Evolutionary conservation across 2,888 invertebrate genomes (phyloP), one percentile per base, ranked within the genome.

Genomic region (Cynaeus angustus): DNA sequence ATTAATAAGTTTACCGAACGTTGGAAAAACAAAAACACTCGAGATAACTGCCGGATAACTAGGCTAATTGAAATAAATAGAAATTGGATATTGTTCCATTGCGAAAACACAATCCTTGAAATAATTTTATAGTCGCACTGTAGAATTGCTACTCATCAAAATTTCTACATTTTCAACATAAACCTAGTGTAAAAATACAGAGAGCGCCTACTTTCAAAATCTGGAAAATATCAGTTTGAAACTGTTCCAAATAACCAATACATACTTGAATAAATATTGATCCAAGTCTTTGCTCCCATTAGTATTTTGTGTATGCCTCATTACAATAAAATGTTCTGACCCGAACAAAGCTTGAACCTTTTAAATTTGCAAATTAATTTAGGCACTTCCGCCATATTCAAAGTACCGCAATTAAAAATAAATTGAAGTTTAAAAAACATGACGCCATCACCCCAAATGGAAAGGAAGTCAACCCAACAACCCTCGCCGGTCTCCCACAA

Each of bases 201-300:
- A n/a, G n/a, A n/a, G n/a, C n/a, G n/a, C n/a, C n/a, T n/a, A n/a
- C n/a, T 26, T 21, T 8, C 7, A 52, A 52, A 52, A 52, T 33
- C 30, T 52, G 30, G 26, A 28, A 33, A 52, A 33, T 12, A 52
- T 30, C 30, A 14, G 9, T 55, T 55, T 53, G 53, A 53, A 53
- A 12, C 33, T 53, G 10, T n/a, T 21, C 53, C 53, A 53, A 53
- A 14, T 55, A 38, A 37, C 13, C 13, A 21, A 33, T 14, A 13
- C 37, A 52, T n/a, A 13, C n/a, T 16, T 16, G 33, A 55, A 38
- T 55, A 55, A 55, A 55, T 55, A 38, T 55, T 55, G 55, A 55
- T 10, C 16, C 16, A 14, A 55, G 13, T 9, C 28, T 52, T 52
- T 28, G 33, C 0, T 3, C 46, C 14, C 7, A 30, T 52, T 52